Conservation (phyloP, 2,888 invertebrate genomes). For the Eulithis testata region DNA sequence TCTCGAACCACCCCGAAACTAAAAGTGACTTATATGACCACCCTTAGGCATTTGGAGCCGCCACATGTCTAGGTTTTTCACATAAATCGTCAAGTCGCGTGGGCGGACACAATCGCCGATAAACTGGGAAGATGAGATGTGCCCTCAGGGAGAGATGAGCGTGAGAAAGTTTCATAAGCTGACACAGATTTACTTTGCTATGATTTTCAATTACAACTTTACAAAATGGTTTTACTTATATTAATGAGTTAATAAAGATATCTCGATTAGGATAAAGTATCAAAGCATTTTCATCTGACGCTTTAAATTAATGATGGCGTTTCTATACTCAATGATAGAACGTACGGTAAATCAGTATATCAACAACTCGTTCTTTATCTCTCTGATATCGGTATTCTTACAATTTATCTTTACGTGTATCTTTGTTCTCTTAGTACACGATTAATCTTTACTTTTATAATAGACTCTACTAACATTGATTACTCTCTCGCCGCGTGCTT, state of each 20-base stretch:
- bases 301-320: background rate
- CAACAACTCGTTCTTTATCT: conserved; percentile 6
- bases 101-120: conserved; percentile 66
- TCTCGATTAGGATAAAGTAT: background rate
- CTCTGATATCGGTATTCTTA: conserved; percentile 3
- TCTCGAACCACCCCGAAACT: background rate
- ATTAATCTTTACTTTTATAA: conserved; percentile 36
- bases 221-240: background rate
- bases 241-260: background rate
- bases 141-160: conserved; percentile 51
- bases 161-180: conserved; percentile 27
- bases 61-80: conserved; percentile 36
- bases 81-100: conserved; percentile 66
- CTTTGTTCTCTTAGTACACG: conserved; percentile 31
- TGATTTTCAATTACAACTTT: conserved; percentile 2
- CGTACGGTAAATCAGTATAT: background rate
- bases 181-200: conserved; percentile 11
- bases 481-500: conserved; percentile 8
- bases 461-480: conserved; percentile 24
- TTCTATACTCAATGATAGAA: background rate
- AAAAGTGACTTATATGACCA: background rate
- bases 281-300: background rate
- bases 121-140: conserved; percentile 56
- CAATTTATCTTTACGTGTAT: conserved; percentile 19
- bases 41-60: conserved; percentile 6